A percentile compares a stretch with the other conserved stretches of the same genome.
Evolutionary conservation across 2,888 invertebrate genomes (phyloP).

Genomic region (Leuctra nigra): DNA sequence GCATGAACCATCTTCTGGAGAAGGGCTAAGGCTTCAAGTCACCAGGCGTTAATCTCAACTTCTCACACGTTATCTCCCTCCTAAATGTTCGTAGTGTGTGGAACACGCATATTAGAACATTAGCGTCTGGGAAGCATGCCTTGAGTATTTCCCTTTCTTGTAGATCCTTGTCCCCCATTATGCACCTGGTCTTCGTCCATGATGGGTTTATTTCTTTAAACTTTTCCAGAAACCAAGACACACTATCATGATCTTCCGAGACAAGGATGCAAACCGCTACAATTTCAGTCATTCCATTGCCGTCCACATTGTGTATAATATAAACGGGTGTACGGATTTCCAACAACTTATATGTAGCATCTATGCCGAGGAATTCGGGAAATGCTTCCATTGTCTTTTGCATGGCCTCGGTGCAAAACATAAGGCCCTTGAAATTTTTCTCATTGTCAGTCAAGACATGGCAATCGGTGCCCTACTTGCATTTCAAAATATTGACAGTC

Average conservation of each 20-base stretch:
- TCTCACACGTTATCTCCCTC: constrained; percentile 27
- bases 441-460: constrained; percentile 10
- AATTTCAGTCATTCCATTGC: constrained; percentile 26
- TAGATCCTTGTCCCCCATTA: constrained; percentile 30
- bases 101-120: constrained; percentile 26
- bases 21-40: constrained; percentile 20
- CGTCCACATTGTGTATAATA: constrained; percentile 28
- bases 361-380: constrained; percentile 29
- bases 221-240: constrained; percentile 25
- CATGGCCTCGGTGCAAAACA: constrained; percentile 24
- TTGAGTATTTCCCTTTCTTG: constrained; percentile 25
- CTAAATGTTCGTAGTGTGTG: constrained; percentile 28
- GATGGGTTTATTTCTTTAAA: constrained; percentile 25
- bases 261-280: constrained; percentile 26
- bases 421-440: constrained; percentile 22
- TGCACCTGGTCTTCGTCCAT: constrained; percentile 24
- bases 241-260: constrained; percentile 24
- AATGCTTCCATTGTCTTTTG: constrained; percentile 25
- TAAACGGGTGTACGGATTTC: constrained; percentile 26
- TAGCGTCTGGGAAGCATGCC: constrained; percentile 26
- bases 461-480: constrained; percentile 22
- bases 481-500: constrained; percentile 12
- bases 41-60: constrained; percentile 23
- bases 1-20: constrained; percentile 24
- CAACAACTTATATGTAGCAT: constrained; percentile 26